Percentiles rank a stretch among this genome's conserved stretches.
phyloP scores from a whole-genome alignment of 2,888 invertebrate genomes.

The Pardosa pseudoannulata region DNA sequence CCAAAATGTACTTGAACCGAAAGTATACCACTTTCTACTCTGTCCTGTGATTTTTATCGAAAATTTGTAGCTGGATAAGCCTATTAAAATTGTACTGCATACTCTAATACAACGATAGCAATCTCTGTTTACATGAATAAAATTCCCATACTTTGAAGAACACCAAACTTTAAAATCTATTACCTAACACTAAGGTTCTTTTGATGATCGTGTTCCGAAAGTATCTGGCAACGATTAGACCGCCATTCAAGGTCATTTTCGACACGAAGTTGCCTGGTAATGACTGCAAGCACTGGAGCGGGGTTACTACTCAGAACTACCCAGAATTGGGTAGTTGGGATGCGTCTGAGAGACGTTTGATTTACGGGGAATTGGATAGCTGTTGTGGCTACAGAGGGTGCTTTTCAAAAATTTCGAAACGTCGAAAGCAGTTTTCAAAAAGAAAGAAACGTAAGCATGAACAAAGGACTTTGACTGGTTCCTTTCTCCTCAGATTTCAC shows the following conservation, averaged over 20 bases:
- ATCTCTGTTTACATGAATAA: slow-evolving; percentile 12
- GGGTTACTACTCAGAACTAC: background rate
- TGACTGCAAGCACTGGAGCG: background rate
- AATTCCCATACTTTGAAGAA: background rate
- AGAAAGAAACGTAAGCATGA: too few relatives aligned
- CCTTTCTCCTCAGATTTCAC: too few relatives aligned
- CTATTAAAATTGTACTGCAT: background rate
- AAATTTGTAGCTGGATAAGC: background rate
- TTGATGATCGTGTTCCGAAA: background rate
- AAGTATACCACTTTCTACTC: too few relatives aligned
- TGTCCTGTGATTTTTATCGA: too few relatives aligned
- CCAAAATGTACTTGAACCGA: too few relatives aligned
- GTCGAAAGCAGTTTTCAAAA: too few relatives aligned
- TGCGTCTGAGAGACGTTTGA: background rate
- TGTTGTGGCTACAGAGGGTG: background rate
- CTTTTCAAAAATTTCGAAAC: too few relatives aligned
- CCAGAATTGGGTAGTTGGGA: background rate
- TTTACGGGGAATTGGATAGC: background rate
- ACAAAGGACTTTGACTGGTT: too few relatives aligned
- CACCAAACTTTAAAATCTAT: background rate
- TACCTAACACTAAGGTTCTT: background rate
- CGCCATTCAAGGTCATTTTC: slow-evolving; percentile 28
- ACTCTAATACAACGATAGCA: background rate
- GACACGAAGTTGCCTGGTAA: slow-evolving; percentile 42
- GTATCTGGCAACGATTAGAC: background rate